Conservation (phyloP, 2,888 invertebrate genomes). For the Amblyjoppa fuscipennis region DNA sequence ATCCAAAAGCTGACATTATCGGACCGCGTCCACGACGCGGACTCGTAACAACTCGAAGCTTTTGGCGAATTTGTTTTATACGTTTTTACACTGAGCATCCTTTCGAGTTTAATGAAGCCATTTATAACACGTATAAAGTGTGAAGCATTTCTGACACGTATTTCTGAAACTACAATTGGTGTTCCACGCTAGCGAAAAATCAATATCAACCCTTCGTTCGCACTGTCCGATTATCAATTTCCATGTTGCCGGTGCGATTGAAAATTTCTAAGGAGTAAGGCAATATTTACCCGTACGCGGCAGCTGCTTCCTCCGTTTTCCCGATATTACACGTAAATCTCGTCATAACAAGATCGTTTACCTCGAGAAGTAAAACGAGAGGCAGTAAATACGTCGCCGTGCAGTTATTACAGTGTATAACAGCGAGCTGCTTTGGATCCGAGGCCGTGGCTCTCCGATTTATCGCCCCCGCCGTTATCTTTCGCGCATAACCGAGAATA, state of each 20-base stretch:
- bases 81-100: background rate
- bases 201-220: no score
- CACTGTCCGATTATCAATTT: background rate
- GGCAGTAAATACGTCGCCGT: conserved; percentile 2
- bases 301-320: conserved; percentile 4
- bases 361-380: conserved; percentile 11
- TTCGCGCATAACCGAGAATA: conserved; percentile 18
- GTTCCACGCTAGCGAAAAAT: background rate
- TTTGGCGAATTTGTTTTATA: background rate
- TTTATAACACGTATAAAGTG: background rate
- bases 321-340: conserved; percentile 30
- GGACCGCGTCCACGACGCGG: no score
- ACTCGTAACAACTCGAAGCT: no score
- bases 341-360: conserved; percentile 5
- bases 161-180: background rate
- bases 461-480: conserved; percentile 11
- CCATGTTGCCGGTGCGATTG: background rate
- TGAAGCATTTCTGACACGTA: background rate
- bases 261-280: background rate
- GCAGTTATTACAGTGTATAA: conserved; percentile 2
- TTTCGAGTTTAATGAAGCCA: background rate
- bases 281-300: background rate
- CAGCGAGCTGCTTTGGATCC: conserved; percentile 14
- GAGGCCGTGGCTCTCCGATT: conserved; percentile 7
- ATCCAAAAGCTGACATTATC: no score